Percentiles rank a stretch among this genome's conserved stretches.
These are phyloP conservation scores for Premnoplex brunnescens DNA, from an alignment of 2,797 vertebrate species.

Conservation along the genomic window DNA sequence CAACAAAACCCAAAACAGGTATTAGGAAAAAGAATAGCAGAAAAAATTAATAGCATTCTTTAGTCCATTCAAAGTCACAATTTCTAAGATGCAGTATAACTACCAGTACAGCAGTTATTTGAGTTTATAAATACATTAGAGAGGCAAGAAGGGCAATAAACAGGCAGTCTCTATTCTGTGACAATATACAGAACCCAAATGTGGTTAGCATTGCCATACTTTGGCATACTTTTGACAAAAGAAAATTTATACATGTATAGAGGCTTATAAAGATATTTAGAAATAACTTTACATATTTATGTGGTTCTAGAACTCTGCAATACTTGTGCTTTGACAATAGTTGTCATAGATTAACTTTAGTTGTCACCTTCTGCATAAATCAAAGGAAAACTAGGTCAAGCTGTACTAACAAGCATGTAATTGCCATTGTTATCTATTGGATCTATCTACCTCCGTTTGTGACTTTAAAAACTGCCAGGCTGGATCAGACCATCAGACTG, in stretches of 20 bases:
- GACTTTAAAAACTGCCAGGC: not conserved
- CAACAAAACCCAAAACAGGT: not conserved
- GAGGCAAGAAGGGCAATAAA: not conserved
- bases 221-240: not conserved
- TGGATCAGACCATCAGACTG: not conserved
- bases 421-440: not conserved
- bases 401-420: slow-evolving; percentile 16
- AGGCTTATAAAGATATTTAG: not conserved
- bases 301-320: not conserved
- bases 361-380: slow-evolving; percentile 23
- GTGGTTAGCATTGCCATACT: not conserved
- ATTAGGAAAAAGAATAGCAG: not conserved
- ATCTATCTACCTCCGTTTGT: not conserved
- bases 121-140: not conserved
- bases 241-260: not conserved
- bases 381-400: slow-evolving; percentile 37
- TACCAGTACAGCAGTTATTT: not conserved
- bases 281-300: not conserved
- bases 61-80: not conserved
- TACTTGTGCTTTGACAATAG: not conserved
- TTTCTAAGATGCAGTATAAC: not conserved
- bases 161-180: not conserved
- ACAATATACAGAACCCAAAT: not conserved
- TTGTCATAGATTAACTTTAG: slow-evolving; percentile 6
- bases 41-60: not conserved